Percentiles rank a stretch among this genome's conserved stretches.
phyloP scores from a whole-genome alignment of 2,888 invertebrate species.

The Pachliopta kotzebuea region DNA sequence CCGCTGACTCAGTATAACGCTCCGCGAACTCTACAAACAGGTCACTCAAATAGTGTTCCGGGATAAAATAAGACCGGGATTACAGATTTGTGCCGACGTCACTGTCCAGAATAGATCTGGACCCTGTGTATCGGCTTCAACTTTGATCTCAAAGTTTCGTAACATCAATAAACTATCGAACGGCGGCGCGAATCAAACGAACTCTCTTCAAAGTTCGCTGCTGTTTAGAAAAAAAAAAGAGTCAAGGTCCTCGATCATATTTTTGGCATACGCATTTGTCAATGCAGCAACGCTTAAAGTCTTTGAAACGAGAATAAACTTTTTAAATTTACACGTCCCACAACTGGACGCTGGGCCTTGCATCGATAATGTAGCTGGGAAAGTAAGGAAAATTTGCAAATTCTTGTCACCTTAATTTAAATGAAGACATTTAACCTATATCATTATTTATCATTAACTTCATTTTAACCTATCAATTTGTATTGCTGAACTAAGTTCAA shows the following conservation, averaged over 20 bases:
- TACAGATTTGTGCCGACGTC: slow-evolving; percentile 7
- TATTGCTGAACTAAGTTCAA: too few species aligned
- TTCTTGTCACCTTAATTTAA: too few species aligned
- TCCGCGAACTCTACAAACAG: too few species aligned
- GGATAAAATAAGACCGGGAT: neutral
- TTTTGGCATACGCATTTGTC: slow-evolving; percentile 15
- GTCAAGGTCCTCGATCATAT: slow-evolving; percentile 10
- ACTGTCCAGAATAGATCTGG: slow-evolving; percentile 14
- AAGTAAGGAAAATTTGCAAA: too few species aligned
- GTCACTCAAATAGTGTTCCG: neutral
- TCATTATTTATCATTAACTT: too few species aligned
- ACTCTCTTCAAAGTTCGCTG: neutral
- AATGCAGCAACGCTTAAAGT: slow-evolving; percentile 6
- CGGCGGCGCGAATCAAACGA: slow-evolving; percentile 12
- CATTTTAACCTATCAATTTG: too few species aligned
- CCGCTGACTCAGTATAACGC: too few species aligned
- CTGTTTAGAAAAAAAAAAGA: neutral
- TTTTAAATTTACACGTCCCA: neutral
- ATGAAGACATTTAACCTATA: too few species aligned
- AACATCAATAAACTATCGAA: slow-evolving; percentile 16
- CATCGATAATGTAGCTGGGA: too few species aligned
- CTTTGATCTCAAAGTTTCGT: slow-evolving; percentile 24
- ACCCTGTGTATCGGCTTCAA: too few species aligned
- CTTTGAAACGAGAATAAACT: neutral
- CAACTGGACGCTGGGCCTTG: neutral